A percentile compares a stretch with the other conserved stretches of the same genome.
Conservation (phyloP, 1,140 invertebrate genomes). For the Calliopsis andreniformis region DNA sequence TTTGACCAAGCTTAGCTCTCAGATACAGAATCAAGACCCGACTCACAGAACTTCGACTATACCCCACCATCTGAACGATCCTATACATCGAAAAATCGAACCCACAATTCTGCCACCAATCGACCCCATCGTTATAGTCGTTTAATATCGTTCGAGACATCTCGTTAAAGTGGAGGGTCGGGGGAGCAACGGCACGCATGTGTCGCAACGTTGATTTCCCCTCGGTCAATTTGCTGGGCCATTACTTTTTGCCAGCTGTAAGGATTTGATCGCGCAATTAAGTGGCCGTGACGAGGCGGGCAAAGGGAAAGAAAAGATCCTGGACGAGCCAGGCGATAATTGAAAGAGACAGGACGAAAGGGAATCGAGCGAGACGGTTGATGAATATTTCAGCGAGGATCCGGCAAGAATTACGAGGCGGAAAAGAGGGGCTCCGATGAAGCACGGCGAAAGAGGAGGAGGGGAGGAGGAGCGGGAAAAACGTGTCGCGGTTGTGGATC, state of each 20-base stretch:
- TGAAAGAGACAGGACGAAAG: slow-evolving; percentile 20
- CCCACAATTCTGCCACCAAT: too few relatives aligned
- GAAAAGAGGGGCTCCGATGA: not conserved
- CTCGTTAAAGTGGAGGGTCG: not conserved
- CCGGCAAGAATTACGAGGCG: slow-evolving; percentile 6
- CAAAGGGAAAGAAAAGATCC: not conserved
- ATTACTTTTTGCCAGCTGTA: not conserved
- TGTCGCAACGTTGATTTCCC: not conserved
- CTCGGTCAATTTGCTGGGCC: slow-evolving; percentile 6
- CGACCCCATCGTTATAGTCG: too few relatives aligned
- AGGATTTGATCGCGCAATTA: slow-evolving; percentile 39
- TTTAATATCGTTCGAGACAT: not conserved
- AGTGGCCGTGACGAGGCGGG: not conserved
- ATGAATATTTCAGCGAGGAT: slow-evolving; percentile 35
- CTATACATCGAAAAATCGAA: too few relatives aligned
- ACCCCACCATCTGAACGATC: too few relatives aligned
- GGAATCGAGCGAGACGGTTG: slow-evolving; percentile 16
- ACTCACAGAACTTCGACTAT: too few relatives aligned
- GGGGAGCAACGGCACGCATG: not conserved
- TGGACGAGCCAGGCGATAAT: slow-evolving; percentile 26
- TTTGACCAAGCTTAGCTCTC: too few relatives aligned
- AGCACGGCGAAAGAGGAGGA: not conserved
- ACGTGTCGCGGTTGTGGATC: slow-evolving; percentile 5
- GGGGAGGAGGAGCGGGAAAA: not conserved
- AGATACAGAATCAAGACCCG: too few relatives aligned